These are phyloP conservation scores for Microcebus griseorufus DNA, from an alignment of 2,113 vertebrate species.

Conservation along the genomic window DNA sequence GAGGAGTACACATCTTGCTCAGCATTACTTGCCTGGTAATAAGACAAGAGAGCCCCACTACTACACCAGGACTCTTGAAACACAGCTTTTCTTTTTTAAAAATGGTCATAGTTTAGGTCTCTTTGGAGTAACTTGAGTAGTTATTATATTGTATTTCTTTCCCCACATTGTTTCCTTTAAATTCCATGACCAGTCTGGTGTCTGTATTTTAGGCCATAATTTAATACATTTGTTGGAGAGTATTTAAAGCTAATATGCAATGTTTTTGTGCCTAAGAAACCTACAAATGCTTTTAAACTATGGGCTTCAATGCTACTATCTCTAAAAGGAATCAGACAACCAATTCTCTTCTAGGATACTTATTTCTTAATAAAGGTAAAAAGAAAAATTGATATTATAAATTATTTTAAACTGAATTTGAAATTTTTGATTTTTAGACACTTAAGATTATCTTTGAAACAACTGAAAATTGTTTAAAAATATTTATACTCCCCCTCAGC, in stretches of 20 bases:
- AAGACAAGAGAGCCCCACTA: not conserved
- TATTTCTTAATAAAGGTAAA: slow-evolving; percentile 33
- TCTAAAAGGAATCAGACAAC: slow-evolving; percentile 28
- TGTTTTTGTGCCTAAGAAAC: slow-evolving; percentile 28
- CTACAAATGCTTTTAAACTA: not conserved
- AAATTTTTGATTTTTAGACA: not conserved
- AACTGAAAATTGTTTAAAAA: slow-evolving; percentile 46
- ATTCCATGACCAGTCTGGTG: not conserved
- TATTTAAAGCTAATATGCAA: not conserved
- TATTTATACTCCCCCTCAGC: not conserved
- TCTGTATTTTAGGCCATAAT: slow-evolving; percentile 11
- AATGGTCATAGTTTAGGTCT: not conserved
- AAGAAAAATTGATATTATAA: not conserved
- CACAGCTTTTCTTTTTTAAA: not conserved
- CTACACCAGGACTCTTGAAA: not conserved
- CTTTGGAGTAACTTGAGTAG: not conserved
- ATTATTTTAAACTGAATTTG: not conserved
- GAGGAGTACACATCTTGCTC: not conserved
- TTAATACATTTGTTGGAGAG: slow-evolving; percentile 3
- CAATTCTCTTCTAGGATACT: not conserved
- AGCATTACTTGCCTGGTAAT: not conserved
- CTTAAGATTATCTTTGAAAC: not conserved
- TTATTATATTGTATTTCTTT: slow-evolving; percentile 37
- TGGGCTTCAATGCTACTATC: not conserved
- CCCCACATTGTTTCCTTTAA: not conserved